Evolutionary conservation across 2,888 invertebrate species (phyloP).

Genomic region (Philaethria dido): DNA sequence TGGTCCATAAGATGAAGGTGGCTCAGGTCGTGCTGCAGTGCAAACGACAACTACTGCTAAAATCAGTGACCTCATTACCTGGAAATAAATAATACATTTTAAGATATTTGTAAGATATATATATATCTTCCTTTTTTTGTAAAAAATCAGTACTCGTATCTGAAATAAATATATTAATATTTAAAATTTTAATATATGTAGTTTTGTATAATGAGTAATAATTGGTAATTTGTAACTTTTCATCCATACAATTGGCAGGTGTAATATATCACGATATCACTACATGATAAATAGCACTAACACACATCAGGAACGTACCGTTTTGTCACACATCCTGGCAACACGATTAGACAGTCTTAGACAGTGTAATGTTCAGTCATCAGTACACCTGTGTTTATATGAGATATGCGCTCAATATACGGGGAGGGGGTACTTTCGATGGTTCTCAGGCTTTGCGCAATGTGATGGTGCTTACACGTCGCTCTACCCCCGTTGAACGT

Average conservation of each 20-base stretch:
- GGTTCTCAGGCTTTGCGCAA: constrained; percentile 76
- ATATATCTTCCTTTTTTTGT: not conserved
- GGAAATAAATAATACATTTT: constrained; percentile 54
- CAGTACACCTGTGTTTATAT: constrained; percentile 80
- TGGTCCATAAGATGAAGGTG: constrained; percentile 84
- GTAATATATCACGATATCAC: constrained; percentile 47
- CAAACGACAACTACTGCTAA: constrained; percentile 71
- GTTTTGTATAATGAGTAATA: too few species aligned
- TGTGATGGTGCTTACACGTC: constrained; percentile 71
- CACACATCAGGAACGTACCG: constrained; percentile 67
- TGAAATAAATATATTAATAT: not conserved
- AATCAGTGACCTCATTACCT: constrained; percentile 76
- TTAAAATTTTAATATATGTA: not conserved
- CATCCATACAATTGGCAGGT: constrained; percentile 14
- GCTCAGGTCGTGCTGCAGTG: constrained; percentile 81
- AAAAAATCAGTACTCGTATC: not conserved
- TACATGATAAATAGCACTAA: constrained; percentile 50
- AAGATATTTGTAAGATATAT: constrained; percentile 2
- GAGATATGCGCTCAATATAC: constrained; percentile 76
- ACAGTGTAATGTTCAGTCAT: constrained; percentile 75
- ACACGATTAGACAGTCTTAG: constrained; percentile 66
- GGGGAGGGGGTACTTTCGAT: constrained; percentile 82
- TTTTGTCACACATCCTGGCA: constrained; percentile 77
- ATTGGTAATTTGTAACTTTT: not conserved
- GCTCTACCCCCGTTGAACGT: constrained; percentile 56